Conservation (phyloP, 2,113 vertebrate genomes). For the Microtus ochrogaster region DNA sequence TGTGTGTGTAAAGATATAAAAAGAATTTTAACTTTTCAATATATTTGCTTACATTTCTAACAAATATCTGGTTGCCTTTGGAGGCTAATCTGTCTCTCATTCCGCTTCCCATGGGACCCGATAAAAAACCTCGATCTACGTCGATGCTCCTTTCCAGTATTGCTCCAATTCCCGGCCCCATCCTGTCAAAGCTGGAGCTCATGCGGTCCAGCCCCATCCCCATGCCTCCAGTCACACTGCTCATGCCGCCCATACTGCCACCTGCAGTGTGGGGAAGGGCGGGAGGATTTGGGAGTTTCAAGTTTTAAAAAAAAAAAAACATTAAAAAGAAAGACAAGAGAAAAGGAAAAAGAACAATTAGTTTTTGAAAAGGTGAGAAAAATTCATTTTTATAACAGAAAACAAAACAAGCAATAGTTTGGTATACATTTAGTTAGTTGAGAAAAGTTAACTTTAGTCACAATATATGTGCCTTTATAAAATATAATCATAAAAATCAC, state of each 20-base stretch:
- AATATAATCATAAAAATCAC: slow-evolving; percentile 48
- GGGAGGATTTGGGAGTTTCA: slow-evolving; percentile 5
- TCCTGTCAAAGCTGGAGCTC: slow-evolving; percentile 93
- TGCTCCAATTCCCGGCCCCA: slow-evolving; percentile 90
- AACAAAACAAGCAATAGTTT: slow-evolving; percentile 26
- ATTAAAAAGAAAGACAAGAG: slow-evolving; percentile 16
- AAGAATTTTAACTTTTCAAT: slow-evolving; percentile 52
- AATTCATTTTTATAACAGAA: slow-evolving; percentile 48
- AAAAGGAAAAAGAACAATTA: not conserved
- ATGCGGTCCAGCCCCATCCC: slow-evolving; percentile 93
- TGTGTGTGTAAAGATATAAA: not conserved
- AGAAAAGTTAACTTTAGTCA: slow-evolving; percentile 50
- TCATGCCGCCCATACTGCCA: slow-evolving; percentile 92
- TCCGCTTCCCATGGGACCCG: slow-evolving; percentile 91
- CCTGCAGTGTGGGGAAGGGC: slow-evolving; percentile 74
- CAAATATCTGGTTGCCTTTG: slow-evolving; percentile 99
- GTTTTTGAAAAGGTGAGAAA: slow-evolving; percentile 53
- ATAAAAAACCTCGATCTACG: slow-evolving; percentile 93
- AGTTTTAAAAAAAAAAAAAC: slow-evolving; percentile 25
- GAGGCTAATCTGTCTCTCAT: slow-evolving; percentile 93
- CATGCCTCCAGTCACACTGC: slow-evolving; percentile 91
- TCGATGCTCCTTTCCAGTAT: slow-evolving; percentile 92
- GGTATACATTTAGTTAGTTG: slow-evolving; percentile 5
- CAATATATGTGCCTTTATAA: not conserved
- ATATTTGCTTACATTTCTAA: slow-evolving; percentile 94